Evolutionary conservation across 2,888 invertebrate species (phyloP).

Genomic region (Meiosimyza decipiens): DNA sequence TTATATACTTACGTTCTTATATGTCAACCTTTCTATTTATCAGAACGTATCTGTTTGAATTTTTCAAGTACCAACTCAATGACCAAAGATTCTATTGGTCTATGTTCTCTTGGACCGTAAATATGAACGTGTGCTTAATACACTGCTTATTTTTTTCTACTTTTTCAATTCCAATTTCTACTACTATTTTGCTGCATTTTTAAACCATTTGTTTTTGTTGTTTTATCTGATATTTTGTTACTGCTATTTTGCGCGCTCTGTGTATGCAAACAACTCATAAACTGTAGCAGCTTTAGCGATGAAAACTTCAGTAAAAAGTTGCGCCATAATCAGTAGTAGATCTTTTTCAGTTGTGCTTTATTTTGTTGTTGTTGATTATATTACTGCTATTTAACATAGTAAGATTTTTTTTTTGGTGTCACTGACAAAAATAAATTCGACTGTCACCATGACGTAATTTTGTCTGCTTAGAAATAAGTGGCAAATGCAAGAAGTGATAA

Average conservation of each 20-base stretch:
- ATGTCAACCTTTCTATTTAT: too few relatives aligned
- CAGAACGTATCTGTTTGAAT: not conserved
- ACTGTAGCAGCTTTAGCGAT: constrained; percentile 19
- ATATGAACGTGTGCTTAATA: not conserved
- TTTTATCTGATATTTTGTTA: too few relatives aligned
- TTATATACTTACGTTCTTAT: too few relatives aligned
- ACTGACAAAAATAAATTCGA: not conserved
- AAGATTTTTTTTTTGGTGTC: not conserved
- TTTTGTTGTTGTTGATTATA: not conserved
- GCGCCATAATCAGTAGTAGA: constrained; percentile 11
- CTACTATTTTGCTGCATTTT: too few relatives aligned
- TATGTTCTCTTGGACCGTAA: not conserved
- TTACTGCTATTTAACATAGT: not conserved
- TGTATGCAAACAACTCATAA: not conserved
- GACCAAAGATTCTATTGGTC: not conserved
- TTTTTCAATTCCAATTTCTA: too few relatives aligned
- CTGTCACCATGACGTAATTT: not conserved
- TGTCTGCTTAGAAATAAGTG: not conserved
- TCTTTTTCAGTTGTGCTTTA: not conserved
- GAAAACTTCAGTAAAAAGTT: constrained; percentile 12
- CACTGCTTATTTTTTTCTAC: too few relatives aligned
- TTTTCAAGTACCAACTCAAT: constrained; percentile 4
- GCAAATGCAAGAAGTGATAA: not conserved
- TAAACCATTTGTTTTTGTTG: too few relatives aligned
- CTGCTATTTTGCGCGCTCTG: too few relatives aligned